Conservation (phyloP, 2,797 vertebrate genomes). For the Okamejei kenojei region DNA sequence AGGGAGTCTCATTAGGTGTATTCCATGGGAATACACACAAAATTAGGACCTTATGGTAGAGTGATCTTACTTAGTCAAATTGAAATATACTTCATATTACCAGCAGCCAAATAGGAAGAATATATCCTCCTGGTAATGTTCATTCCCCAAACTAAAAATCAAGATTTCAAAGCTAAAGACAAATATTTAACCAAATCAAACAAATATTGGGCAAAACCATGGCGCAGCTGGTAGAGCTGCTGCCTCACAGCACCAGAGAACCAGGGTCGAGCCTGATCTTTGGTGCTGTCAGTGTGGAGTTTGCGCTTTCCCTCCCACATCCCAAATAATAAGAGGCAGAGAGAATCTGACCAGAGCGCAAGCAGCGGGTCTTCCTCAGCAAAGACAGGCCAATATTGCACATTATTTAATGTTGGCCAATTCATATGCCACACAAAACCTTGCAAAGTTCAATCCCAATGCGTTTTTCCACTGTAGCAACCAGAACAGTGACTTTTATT, state of each 20-base stretch:
- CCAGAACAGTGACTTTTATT: neutral
- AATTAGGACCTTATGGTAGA: neutral
- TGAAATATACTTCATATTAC: neutral
- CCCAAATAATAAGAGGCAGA: no score
- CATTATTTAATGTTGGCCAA: neutral
- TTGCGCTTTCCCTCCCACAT: no score
- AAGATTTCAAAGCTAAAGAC: neutral
- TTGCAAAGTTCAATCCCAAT: neutral
- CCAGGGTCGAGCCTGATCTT: no score
- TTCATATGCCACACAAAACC: neutral
- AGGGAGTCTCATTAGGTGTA: no score
- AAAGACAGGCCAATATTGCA: neutral
- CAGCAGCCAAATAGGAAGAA: neutral
- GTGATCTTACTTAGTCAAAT: neutral
- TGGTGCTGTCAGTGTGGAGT: no score
- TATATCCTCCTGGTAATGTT: neutral
- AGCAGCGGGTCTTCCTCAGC: neutral
- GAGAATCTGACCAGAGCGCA: no score
- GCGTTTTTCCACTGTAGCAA: neutral
- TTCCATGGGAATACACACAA: neutral
- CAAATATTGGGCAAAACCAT: no score
- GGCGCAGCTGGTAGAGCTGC: no score
- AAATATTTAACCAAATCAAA: neutral
- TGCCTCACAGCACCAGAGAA: no score
- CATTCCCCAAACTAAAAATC: neutral